Percentiles rank a stretch among this genome's conserved stretches.
phyloP scores from a whole-genome alignment of 2,888 invertebrate genomes.

The Erebia palarica region DNA sequence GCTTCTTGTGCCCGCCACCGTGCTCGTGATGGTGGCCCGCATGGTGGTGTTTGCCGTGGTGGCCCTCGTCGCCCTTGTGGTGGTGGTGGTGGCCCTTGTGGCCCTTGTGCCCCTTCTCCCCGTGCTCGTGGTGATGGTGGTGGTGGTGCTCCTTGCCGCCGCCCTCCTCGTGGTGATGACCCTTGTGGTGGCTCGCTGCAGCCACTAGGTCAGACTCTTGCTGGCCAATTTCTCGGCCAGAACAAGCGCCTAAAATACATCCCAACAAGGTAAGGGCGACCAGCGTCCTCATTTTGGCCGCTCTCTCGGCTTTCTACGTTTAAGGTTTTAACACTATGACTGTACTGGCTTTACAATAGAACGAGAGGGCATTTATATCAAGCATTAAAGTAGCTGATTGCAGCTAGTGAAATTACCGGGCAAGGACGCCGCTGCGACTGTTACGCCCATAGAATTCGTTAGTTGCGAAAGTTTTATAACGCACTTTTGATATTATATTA shows the following conservation, averaged over 20 bases:
- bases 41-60: conserved; percentile 90
- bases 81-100: conserved; percentile 89
- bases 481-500: conserved; percentile 14
- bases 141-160: conserved; percentile 87
- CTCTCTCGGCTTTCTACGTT: conserved; percentile 52
- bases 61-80: conserved; percentile 89
- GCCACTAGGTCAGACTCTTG: conserved; percentile 71
- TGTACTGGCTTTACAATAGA: conserved; percentile 64
- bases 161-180: conserved; percentile 84
- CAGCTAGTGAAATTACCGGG: conserved; percentile 74
- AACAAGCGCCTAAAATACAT: conserved; percentile 62
- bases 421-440: conserved; percentile 74
- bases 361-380: conserved; percentile 72
- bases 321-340: conserved; percentile 64
- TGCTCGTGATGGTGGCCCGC: conserved; percentile 89
- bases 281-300: conserved; percentile 71
- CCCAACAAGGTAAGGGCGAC: conserved; percentile 68
- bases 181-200: conserved; percentile 76
- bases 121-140: conserved; percentile 86
- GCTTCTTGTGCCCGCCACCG: conserved; percentile 90
- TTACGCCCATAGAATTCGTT: conserved; percentile 64
- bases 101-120: conserved; percentile 89
- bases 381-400: conserved; percentile 69
- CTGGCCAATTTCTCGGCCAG: conserved; percentile 66
- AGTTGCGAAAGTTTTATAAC: conserved; percentile 56